These are phyloP conservation scores for Meriones psammophilus DNA, from an alignment of 2,797 vertebrate genomes.

Conservation along the genomic window DNA sequence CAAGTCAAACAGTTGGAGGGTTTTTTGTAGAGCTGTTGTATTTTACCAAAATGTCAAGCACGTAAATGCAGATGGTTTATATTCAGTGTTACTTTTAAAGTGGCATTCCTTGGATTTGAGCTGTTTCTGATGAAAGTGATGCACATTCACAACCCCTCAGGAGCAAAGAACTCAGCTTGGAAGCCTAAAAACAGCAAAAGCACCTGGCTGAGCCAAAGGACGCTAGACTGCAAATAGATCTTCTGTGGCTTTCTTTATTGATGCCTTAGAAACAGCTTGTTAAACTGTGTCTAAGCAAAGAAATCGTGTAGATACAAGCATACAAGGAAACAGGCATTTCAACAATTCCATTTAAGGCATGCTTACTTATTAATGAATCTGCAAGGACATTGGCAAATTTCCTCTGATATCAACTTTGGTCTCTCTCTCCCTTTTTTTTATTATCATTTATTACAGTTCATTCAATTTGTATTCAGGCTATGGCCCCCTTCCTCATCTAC, in stretches of 20 bases:
- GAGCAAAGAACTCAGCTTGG: neutral
- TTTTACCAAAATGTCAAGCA: constrained; percentile 81
- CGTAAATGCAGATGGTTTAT: constrained; percentile 78
- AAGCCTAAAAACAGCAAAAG: neutral
- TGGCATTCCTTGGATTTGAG: constrained; percentile 50
- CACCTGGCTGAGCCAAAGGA: constrained; percentile 40
- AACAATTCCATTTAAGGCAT: neutral
- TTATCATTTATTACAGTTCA: no score
- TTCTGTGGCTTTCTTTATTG: neutral
- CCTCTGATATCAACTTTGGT: neutral
- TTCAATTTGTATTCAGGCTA: no score
- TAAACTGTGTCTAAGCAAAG: neutral
- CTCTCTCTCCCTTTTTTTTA: neutral
- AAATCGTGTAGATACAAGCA: neutral
- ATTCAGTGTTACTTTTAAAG: constrained; percentile 74
- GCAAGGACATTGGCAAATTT: neutral
- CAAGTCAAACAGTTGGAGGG: constrained; percentile 73
- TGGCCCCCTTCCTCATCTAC: no score
- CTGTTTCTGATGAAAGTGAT: constrained; percentile 57
- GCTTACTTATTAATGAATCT: neutral
- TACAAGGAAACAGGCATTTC: neutral
- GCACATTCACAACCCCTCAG: constrained; percentile 1
- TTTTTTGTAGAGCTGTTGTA: constrained; percentile 66
- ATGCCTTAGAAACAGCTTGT: neutral
- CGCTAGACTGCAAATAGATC: neutral